Conservation (phyloP, 1,140 invertebrate species). For the Dendrolimus kikuchii region DNA sequence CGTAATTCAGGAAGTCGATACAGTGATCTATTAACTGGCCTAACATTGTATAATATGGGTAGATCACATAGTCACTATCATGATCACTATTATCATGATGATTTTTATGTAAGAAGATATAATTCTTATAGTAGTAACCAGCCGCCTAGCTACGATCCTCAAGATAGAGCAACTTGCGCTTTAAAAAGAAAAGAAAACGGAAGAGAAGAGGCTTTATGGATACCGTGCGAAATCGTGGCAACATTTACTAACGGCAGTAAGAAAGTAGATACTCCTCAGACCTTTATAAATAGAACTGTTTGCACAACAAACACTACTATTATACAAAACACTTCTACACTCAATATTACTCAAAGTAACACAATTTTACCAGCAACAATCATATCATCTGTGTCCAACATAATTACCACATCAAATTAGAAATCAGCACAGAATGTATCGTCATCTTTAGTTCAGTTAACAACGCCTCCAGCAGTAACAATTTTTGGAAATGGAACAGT, state of each 20-base stretch:
- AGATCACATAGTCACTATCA: conserved; percentile 43
- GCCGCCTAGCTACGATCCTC: conserved; percentile 16
- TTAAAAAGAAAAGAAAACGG: conserved; percentile 48
- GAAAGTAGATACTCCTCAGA: conserved; percentile 14
- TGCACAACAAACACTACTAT: conserved; percentile 22
- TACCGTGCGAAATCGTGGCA: conserved; percentile 62
- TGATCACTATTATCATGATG: conserved; percentile 55
- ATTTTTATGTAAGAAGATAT: conserved; percentile 51
- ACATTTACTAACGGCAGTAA: conserved; percentile 49
- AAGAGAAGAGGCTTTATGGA: conserved; percentile 35
- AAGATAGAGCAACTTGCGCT: conserved; percentile 39
- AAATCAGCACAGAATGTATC: too few species aligned
- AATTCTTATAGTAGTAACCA: conserved; percentile 7
- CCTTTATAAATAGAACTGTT: conserved; percentile 24
- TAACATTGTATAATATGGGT: conserved; percentile 58
- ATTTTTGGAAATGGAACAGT: too few species aligned
- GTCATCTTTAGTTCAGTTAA: background rate
- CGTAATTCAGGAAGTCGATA: conserved; percentile 53
- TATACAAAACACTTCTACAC: conserved; percentile 10
- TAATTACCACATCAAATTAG: background rate
- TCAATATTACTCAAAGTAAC: conserved; percentile 1
- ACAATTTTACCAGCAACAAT: background rate
- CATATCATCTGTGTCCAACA: background rate
- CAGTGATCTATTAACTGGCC: conserved; percentile 45
- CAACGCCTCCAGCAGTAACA: conserved; percentile 1